These are phyloP conservation scores for Syngnathus floridae DNA, from an alignment of 2,113 vertebrate species.

Conservation along the genomic window DNA sequence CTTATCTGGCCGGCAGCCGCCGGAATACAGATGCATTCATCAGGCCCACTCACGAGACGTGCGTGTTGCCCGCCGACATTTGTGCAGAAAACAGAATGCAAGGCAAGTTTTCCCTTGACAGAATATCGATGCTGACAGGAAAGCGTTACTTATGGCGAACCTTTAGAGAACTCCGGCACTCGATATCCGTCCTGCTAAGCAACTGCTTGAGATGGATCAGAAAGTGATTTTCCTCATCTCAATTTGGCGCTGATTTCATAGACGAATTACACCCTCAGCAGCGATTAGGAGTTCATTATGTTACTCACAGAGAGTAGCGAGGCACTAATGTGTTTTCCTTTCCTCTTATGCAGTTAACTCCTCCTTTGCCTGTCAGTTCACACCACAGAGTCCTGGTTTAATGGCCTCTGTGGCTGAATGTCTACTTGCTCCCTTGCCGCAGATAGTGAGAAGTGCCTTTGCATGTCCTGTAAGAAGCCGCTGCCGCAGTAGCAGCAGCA, in stretches of 20 bases:
- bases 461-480: conserved; percentile 32
- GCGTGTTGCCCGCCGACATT: conserved; percentile 20
- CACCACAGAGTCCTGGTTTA: conserved; percentile 17
- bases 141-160: conserved; percentile 59
- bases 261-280: conserved; percentile 71
- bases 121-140: conserved; percentile 64
- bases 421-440: conserved; percentile 24
- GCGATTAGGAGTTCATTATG: conserved; percentile 71
- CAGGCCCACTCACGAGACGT: conserved; percentile 13
- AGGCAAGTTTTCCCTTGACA: conserved; percentile 54
- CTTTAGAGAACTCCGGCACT: conserved; percentile 56
- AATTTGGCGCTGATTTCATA: conserved; percentile 69
- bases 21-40: conserved; percentile 56
- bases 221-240: conserved; percentile 68
- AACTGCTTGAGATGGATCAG: conserved; percentile 58
- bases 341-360: conserved; percentile 64
- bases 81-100: conserved; percentile 21
- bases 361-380: conserved; percentile 33
- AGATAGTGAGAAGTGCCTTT: conserved; percentile 36
- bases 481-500: conserved; percentile 13
- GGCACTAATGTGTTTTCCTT: conserved; percentile 68
- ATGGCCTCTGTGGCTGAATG: conserved; percentile 31
- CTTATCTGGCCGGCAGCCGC: conserved; percentile 41
- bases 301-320: conserved; percentile 55
- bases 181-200: conserved; percentile 61